These are phyloP conservation scores for Ciconia nigra DNA, from an alignment of 2,797 vertebrate genomes.

Conservation along the genomic window DNA sequence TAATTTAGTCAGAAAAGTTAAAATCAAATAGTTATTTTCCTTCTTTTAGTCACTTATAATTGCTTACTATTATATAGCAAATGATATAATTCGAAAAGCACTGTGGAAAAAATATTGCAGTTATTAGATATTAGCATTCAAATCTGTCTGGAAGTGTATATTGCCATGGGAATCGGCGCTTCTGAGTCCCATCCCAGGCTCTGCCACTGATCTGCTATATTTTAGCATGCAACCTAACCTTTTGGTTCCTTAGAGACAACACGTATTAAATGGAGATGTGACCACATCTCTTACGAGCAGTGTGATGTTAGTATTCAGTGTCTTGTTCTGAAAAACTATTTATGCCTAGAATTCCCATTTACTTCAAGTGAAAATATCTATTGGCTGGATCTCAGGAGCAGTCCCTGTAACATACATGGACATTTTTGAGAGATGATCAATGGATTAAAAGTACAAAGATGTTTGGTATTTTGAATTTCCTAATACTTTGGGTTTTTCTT, in stretches of 20 bases:
- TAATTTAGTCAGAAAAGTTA: constrained; percentile 11
- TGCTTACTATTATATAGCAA: background rate
- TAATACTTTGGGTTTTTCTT: background rate
- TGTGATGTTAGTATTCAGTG: background rate
- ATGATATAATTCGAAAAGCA: background rate
- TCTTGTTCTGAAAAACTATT: background rate
- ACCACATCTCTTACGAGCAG: background rate
- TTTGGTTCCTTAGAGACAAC: background rate
- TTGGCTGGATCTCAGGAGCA: background rate
- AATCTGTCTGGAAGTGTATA: background rate
- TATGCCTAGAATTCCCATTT: background rate
- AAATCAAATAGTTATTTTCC: background rate
- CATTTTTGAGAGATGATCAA: background rate
- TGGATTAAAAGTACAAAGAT: background rate
- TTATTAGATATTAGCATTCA: background rate
- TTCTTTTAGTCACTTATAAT: background rate
- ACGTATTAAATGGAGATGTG: background rate
- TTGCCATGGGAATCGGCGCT: background rate
- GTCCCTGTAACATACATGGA: background rate
- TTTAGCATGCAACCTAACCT: background rate
- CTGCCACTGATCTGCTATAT: background rate
- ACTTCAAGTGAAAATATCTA: background rate
- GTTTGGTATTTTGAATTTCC: background rate
- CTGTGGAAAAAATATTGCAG: background rate
- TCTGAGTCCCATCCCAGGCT: background rate